Conservation (phyloP, 2,797 vertebrate species). For the Pempheris klunzingeri region DNA sequence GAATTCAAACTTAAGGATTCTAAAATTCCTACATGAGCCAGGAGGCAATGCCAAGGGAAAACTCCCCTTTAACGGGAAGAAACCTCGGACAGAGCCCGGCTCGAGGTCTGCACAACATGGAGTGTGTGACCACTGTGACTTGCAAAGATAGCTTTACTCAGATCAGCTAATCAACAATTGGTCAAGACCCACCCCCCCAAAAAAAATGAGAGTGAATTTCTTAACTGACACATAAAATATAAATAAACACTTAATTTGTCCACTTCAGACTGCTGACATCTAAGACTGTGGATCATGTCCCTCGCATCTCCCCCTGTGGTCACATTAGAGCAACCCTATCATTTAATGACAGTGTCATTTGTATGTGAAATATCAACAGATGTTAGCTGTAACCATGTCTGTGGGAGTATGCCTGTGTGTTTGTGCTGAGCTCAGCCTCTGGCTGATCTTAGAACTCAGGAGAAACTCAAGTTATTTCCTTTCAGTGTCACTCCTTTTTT, state of each 20-base stretch:
- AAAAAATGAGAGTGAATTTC: not conserved
- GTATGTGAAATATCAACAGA: not conserved
- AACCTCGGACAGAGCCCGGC: no score
- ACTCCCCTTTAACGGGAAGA: no score
- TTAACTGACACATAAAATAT: no score
- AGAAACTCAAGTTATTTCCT: not conserved
- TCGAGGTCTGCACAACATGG: no score
- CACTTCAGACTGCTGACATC: not conserved
- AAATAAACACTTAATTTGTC: no score
- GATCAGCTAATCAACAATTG: conserved; percentile 11
- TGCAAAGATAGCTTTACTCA: not conserved
- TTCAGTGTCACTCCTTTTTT: not conserved
- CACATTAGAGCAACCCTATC: not conserved
- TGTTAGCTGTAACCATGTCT: not conserved
- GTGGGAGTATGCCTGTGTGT: not conserved
- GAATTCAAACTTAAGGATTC: no score
- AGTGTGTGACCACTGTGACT: not conserved
- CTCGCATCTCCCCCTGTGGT: not conserved
- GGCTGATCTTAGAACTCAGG: not conserved
- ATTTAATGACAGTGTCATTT: not conserved
- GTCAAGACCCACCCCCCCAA: no score
- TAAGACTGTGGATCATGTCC: not conserved
- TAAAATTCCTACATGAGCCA: no score
- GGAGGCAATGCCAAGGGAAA: no score
- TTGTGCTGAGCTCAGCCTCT: not conserved